Evolutionary conservation across 53 echinoderm and acorn worm genomes (phyloP).

Genomic region (Henricia sp.): DNA sequence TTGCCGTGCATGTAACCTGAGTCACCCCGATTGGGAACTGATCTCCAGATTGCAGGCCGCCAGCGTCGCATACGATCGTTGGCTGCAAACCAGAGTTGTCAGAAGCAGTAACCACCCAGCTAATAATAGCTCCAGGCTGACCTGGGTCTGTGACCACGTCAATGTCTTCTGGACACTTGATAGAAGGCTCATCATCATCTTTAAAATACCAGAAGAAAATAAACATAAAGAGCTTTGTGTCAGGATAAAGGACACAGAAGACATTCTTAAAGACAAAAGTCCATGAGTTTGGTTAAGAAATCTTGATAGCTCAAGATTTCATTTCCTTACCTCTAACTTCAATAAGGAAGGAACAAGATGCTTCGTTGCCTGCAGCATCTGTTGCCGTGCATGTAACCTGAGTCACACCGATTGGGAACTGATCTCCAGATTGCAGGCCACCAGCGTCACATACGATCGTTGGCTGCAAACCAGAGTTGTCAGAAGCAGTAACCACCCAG

Average conservation of each 20-base stretch:
- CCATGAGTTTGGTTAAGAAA: no score
- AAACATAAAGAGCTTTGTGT: no score
- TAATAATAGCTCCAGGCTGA: constrained; percentile 4
- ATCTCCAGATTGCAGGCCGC: constrained; percentile 8
- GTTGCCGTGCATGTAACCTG: constrained; percentile 26
- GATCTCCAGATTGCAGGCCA: constrained; percentile 19
- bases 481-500: constrained; percentile 9
- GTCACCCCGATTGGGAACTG: not conserved
- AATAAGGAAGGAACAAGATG: constrained; percentile 7
- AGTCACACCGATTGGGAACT: constrained; percentile 10
- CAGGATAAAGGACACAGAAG: no score
- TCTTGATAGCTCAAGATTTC: no score
- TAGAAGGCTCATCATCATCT: not conserved
- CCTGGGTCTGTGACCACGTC: constrained; percentile 7
- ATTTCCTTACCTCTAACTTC: no score
- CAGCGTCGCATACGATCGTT: constrained; percentile 4
- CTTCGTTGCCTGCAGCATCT: not conserved
- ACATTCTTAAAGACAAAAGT: no score
- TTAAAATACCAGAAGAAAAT: not conserved
- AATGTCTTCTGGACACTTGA: not conserved
- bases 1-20: not conserved
- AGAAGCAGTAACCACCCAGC: not conserved
- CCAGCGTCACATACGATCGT: constrained; percentile 11
- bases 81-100: constrained; percentile 1
- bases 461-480: constrained; percentile 15